A percentile compares a stretch with the other conserved stretches of the same genome.
phyloP scores from a whole-genome alignment of 2,888 invertebrate species.

The Apoderus coryli region DNA sequence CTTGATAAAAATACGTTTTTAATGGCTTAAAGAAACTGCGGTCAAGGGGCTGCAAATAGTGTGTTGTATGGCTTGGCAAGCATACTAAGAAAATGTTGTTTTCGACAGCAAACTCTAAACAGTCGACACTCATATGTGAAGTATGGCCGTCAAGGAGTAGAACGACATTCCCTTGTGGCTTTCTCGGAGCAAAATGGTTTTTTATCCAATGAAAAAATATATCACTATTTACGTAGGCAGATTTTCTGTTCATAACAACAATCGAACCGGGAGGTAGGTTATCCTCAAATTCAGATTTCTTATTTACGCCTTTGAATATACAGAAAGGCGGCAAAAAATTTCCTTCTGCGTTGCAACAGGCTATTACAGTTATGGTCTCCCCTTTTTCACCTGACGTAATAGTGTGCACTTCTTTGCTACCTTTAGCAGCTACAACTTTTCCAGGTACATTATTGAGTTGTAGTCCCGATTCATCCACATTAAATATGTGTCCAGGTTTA shows the following conservation, averaged over 20 bases:
- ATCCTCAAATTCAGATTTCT: slow-evolving; percentile 14
- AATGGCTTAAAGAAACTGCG: too few relatives aligned
- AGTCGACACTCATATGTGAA: too few relatives aligned
- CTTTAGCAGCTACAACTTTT: slow-evolving; percentile 11
- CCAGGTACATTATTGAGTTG: slow-evolving; percentile 15
- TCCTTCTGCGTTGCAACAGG: slow-evolving; percentile 14
- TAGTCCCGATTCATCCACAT: slow-evolving; percentile 15
- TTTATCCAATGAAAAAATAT: slow-evolving; percentile 14
- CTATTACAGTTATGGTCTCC: slow-evolving; percentile 10
- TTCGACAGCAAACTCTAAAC: slow-evolving; percentile 15
- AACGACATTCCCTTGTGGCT: slow-evolving; percentile 20
- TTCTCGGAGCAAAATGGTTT: slow-evolving; percentile 20
- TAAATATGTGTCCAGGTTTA: slow-evolving; percentile 9
- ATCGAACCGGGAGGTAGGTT: slow-evolving; percentile 16
- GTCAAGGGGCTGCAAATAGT: slow-evolving; percentile 22
- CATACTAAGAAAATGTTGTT: slow-evolving; percentile 21
- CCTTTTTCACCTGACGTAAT: slow-evolving; percentile 13
- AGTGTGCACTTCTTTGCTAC: slow-evolving; percentile 2
- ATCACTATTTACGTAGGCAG: slow-evolving; percentile 16
- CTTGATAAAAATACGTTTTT: too few relatives aligned
- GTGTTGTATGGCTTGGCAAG: slow-evolving; percentile 21
- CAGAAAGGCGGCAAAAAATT: slow-evolving; percentile 12
- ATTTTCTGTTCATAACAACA: slow-evolving; percentile 16
- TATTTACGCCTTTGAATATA: slow-evolving; percentile 16
- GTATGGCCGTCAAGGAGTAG: slow-evolving; percentile 24